These are phyloP conservation scores for Berghia stephanieae DNA, from an alignment of 1,140 invertebrate species.

Conservation along the genomic window DNA sequence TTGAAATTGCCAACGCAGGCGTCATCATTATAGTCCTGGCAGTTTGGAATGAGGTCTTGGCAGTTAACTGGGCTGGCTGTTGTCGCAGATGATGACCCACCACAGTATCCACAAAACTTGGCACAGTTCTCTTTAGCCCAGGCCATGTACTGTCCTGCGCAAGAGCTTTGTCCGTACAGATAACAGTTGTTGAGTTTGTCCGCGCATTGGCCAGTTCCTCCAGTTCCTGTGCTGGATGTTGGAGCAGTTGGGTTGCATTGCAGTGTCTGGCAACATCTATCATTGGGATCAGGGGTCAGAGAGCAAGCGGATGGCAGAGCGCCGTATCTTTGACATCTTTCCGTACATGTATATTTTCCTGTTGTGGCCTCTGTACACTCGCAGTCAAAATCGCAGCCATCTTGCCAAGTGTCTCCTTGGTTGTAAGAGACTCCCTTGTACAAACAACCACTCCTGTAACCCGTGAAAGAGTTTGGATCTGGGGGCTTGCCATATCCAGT, in stretches of 20 bases:
- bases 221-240: slow-evolving; percentile 11
- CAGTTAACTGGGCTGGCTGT: slow-evolving; percentile 34
- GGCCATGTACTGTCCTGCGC: slow-evolving; percentile 44
- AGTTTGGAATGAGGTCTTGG: slow-evolving; percentile 47
- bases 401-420: slow-evolving; percentile 49
- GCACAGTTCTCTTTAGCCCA: slow-evolving; percentile 58
- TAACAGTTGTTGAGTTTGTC: slow-evolving; percentile 46
- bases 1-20: slow-evolving; percentile 42
- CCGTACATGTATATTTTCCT: slow-evolving; percentile 46
- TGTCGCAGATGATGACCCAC: slow-evolving; percentile 21
- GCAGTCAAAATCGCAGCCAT: slow-evolving; percentile 52
- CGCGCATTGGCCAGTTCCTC: slow-evolving; percentile 33
- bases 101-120: slow-evolving; percentile 49
- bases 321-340: slow-evolving; percentile 51
- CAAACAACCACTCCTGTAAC: slow-evolving; percentile 40
- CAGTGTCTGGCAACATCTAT: slow-evolving; percentile 50
- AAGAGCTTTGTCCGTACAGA: slow-evolving; percentile 45
- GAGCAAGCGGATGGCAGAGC: slow-evolving; percentile 44
- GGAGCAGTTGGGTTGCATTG: slow-evolving; percentile 43
- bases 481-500: slow-evolving; percentile 25
- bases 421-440: slow-evolving; percentile 48
- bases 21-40: slow-evolving; percentile 40
- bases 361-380: slow-evolving; percentile 42
- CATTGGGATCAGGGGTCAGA: slow-evolving; percentile 40
- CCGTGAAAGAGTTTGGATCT: slow-evolving; percentile 18